Conservation (phyloP, 2,888 invertebrate species). For the Pseudococcus viburni region DNA sequence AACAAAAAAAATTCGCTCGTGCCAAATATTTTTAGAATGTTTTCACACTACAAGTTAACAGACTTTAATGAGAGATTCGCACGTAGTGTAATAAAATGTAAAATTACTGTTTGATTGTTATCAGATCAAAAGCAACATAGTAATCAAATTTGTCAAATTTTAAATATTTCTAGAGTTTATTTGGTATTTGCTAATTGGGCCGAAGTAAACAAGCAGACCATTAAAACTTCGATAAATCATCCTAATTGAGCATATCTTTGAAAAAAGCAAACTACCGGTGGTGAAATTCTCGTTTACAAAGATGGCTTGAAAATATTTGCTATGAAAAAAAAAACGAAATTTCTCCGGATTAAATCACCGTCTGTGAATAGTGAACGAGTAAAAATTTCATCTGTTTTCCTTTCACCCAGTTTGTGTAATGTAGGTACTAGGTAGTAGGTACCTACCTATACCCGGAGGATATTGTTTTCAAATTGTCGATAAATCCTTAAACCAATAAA, state of each 20-base stretch:
- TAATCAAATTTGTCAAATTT: not conserved
- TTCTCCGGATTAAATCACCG: too few relatives aligned
- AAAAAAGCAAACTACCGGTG: not conserved
- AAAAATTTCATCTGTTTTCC: too few relatives aligned
- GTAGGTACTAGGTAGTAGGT: too few relatives aligned
- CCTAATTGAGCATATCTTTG: not conserved
- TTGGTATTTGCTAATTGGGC: conserved; percentile 15
- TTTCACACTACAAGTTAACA: conserved; percentile 1
- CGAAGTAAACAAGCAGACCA: not conserved
- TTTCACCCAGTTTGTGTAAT: too few relatives aligned
- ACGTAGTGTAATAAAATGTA: conserved; percentile 2
- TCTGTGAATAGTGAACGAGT: too few relatives aligned
- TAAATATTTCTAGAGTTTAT: not conserved
- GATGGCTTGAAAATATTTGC: too few relatives aligned
- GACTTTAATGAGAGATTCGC: not conserved
- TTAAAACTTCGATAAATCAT: not conserved
- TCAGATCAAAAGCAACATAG: not conserved
- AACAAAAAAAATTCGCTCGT: not conserved
- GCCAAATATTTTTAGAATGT: conserved; percentile 41
- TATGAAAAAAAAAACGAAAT: too few relatives aligned
- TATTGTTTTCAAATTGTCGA: not conserved
- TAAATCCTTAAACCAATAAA: not conserved
- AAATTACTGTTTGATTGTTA: conserved; percentile 7
- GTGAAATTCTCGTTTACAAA: too few relatives aligned
- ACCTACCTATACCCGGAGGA: not conserved